These are phyloP conservation scores for Arnoldichthys spilopterus DNA, from an alignment of 2,797 vertebrate genomes.

Conservation along the genomic window DNA sequence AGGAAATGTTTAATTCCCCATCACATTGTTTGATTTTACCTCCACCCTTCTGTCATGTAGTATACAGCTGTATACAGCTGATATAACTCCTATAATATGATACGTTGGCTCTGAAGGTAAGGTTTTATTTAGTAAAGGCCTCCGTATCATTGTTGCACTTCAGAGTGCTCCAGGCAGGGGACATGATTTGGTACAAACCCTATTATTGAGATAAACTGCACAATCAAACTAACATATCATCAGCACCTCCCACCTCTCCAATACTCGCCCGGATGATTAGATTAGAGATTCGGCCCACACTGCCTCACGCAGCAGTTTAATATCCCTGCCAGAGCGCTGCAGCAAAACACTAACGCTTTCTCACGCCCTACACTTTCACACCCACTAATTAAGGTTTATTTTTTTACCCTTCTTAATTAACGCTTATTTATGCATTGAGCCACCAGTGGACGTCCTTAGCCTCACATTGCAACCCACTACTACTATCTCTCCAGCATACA, in stretches of 20 bases:
- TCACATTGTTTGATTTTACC: too few relatives aligned
- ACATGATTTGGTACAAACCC: constrained; percentile 66
- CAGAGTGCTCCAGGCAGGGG: constrained; percentile 50
- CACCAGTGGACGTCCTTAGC: background rate
- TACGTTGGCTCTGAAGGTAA: background rate
- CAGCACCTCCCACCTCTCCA: constrained; percentile 63
- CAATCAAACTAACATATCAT: constrained; percentile 67
- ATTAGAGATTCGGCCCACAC: constrained; percentile 41
- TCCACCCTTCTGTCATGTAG: too few relatives aligned
- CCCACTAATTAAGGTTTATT: constrained; percentile 14
- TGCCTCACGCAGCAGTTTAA: constrained; percentile 19
- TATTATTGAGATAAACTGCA: constrained; percentile 75
- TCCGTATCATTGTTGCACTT: constrained; percentile 59
- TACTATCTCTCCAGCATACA: background rate
- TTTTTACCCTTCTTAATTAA: constrained; percentile 22
- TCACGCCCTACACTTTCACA: background rate
- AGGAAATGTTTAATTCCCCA: too few relatives aligned
- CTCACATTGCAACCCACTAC: background rate
- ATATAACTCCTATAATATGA: background rate
- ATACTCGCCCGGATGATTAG: constrained; percentile 68
- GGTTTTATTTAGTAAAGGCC: constrained; percentile 2
- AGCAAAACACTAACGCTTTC: background rate
- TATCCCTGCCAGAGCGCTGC: background rate
- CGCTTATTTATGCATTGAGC: constrained; percentile 16
- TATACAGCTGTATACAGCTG: too few relatives aligned